Base-by-base conservation (phyloP, 1,140 invertebrate species). In the Camponotus floridanus region DNA sequence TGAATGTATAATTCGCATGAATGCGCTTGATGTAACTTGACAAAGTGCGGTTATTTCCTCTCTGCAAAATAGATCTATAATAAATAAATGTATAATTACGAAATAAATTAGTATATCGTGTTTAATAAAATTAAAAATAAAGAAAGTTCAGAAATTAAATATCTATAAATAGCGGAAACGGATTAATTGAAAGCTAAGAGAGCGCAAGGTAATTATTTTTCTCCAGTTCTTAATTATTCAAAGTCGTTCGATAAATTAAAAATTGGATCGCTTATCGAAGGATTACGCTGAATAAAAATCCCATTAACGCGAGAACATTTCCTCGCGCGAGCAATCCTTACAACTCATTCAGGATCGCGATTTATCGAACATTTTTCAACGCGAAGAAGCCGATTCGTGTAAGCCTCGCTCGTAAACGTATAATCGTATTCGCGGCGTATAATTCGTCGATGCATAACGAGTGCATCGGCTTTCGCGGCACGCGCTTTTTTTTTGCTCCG, bases 361-460 rank as follows among this genome's bases (percentile, higher is more conserved):
- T 71, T 64, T 21, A 78, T 80, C 51, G 65, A 21, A 15, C 15
- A 81, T 59, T 81, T 81, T 71, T 65, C 18, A 15, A 39, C 45
- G n/a, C 48, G 18, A 70, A 55, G 36, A 21, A 31, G 59, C 11
- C 31, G 3, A 15, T 70, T 70, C 68, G 13, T 48, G 21, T 26
- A 26, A 26, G 26, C 26, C 26, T 26, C 4, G 3, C 62, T 21
- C 65, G 36, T 71, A 81, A 81, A 71, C 51, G 51, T 71, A 26
- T 26, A 68, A 70, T 71, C 18, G 64, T 48, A 18, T 70, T 55
- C 48, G 21, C 21, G 48, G 33, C 45, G 11, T 61, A 71, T 71
- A 81, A 85, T 85, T 85, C 48, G 73, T 76, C 33, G 81, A 15
- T 26, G 36, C 36, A 18, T 71, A 81, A 73, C 67, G 26, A 61